Percentiles rank a stretch among this genome's conserved stretches.
These are phyloP conservation scores for Lepeophtheirus salmonis DNA, from an alignment of 1,140 invertebrate species.

Conservation along the genomic window DNA sequence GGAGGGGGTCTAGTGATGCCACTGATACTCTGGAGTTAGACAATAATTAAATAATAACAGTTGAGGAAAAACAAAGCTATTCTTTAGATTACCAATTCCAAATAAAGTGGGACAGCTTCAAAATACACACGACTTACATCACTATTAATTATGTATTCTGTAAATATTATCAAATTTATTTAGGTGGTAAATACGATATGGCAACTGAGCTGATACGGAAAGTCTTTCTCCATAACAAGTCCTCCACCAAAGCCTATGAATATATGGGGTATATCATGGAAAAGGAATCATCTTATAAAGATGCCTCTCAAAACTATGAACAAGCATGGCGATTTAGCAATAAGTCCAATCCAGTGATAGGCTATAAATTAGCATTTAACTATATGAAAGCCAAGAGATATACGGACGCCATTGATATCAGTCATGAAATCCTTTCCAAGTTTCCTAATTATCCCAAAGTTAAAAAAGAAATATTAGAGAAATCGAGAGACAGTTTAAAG, in stretches of 20 bases:
- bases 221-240: slow-evolving; percentile 69
- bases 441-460: slow-evolving; percentile 78
- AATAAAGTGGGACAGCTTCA: neutral
- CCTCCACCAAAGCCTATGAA: slow-evolving; percentile 66
- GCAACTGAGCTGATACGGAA: slow-evolving; percentile 54
- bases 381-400: slow-evolving; percentile 74
- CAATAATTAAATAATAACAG: slow-evolving; percentile 14
- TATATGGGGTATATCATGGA: slow-evolving; percentile 67
- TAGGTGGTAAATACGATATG: slow-evolving; percentile 56
- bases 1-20: no score
- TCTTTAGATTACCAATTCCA: neutral
- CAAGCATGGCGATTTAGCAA: slow-evolving; percentile 63
- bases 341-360: slow-evolving; percentile 33
- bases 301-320: slow-evolving; percentile 62
- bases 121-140: no score
- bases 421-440: slow-evolving; percentile 54
- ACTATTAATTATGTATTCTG: slow-evolving; percentile 23
- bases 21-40: no score
- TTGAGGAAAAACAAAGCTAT: no score
- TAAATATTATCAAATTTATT: no score
- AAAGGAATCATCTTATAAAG: slow-evolving; percentile 73
- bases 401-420: slow-evolving; percentile 65
- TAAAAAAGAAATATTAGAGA: slow-evolving; percentile 79
- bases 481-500: slow-evolving; percentile 63
- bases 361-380: slow-evolving; percentile 79